A percentile compares a stretch with the other conserved stretches of the same genome.
phyloP scores from a whole-genome alignment of 2,797 vertebrate genomes.

The Phyllotis vaccarum region DNA sequence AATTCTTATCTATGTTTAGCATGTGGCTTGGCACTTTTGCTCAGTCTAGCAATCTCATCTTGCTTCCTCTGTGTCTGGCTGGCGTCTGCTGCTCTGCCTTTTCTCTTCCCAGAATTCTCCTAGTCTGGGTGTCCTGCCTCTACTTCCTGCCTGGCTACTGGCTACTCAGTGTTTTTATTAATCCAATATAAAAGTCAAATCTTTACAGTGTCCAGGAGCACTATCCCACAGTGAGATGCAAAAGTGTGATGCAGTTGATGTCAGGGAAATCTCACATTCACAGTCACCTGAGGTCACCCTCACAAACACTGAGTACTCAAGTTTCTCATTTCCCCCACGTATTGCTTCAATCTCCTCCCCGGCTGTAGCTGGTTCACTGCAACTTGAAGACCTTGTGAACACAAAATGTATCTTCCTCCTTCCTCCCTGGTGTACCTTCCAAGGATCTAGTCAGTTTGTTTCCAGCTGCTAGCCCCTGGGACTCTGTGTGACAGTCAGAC shows the following conservation, averaged over 20 bases:
- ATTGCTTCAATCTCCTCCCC: background rate
- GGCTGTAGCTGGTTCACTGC: background rate
- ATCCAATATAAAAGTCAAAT: no score
- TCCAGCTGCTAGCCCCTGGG: background rate
- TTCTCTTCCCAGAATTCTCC: no score
- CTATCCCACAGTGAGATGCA: background rate
- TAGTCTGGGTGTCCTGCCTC: no score
- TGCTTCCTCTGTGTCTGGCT: no score
- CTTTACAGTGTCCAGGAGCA: no score
- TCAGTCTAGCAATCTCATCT: no score
- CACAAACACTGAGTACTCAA: background rate
- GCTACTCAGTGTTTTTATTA: no score
- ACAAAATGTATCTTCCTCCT: background rate
- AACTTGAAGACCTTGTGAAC: background rate
- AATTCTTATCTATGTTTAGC: no score
- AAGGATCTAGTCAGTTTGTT: background rate
- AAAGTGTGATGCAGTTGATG: background rate
- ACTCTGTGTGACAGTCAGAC: background rate
- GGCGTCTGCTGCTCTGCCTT: no score
- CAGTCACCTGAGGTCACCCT: background rate
- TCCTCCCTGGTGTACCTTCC: background rate
- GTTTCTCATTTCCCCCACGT: background rate
- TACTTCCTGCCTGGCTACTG: no score
- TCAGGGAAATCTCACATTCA: background rate
- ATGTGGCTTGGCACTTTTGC: no score